Evolutionary conservation across 2,888 invertebrate genomes (phyloP), one percentile per base, ranked within the genome.

Genomic region (Heteromurus nitidus): DNA sequence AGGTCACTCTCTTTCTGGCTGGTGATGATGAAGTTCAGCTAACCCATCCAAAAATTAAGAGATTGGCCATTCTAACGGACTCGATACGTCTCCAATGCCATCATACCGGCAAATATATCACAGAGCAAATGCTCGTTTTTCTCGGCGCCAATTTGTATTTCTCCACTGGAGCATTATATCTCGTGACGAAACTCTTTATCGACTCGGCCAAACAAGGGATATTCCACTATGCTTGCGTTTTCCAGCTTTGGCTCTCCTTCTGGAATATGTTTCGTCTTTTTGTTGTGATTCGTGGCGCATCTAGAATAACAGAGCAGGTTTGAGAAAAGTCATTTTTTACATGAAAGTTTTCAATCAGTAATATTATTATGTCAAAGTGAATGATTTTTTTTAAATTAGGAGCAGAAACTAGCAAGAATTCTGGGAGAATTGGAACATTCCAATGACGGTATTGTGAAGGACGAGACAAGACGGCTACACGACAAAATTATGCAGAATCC

Each of bases 261-360:
- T 73, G 62, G 62, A 26, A 18, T 36, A 50, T 64, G 28, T 1
- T 20, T 36, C 62, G 73, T 0, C 64, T 64, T 28, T 62, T 47
- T 24, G 16, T 73, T 3, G 24, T 73, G 1, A 73, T 73, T 16
- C 47, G 64, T 20, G 31, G 64, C 0, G 73, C 73, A 28, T 31
- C 50, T 20, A 47, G 24, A 31, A 73, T 73, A 1, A 64, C 73
- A 11, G 50, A 50, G n/a, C n/a, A n/a, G n/a, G n/a, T n/a, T n/a
- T n/a, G n/a, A n/a, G n/a, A n/a, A n/a, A n/a, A n/a, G n/a, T n/a
- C 16, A 64, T n/a, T n/a, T n/a, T n/a, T n/a, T n/a, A n/a, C n/a
- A n/a, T n/a, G n/a, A n/a, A n/a, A n/a, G n/a, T n/a, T n/a, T n/a
- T n/a, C n/a, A n/a, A n/a, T n/a, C n/a, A n/a, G n/a, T n/a, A n/a